Base-by-base conservation (phyloP, 2,888 invertebrate species). In the Serrognathus titanus region DNA sequence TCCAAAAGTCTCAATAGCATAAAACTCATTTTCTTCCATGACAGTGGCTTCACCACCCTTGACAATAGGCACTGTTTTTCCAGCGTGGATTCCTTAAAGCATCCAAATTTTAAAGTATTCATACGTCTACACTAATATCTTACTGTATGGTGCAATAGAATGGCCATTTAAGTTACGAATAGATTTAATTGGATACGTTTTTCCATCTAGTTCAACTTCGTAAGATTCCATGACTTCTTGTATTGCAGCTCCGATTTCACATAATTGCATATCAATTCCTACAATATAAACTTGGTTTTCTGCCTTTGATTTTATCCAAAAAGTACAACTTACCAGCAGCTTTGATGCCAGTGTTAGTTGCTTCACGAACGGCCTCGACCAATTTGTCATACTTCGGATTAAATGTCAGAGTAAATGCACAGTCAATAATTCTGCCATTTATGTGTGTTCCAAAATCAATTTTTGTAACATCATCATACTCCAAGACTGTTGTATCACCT, bases 201-300 rank as follows among this genome's bases (percentile, higher is more conserved):
- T 94, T 37, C 99, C 98, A 77, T 98, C 95, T 53, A 99, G 77
- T 77, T 98, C 98, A 5, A 99, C 87, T 80, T 99, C 99, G 76
- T 99, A 97, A 0, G 97, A 97, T 74, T 99, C 98, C 99, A 99
- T 99, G 0, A 97, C 97, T 82, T 99, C 99, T 75, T 98, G 98
- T 66, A 99, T 95, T 1, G 94, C 92, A 61, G 94, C 92, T 9
- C 92, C 99, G 63, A 99, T 90, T 71, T 99, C 99, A 76, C 98
- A 97, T 57, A 99, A 83, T 72, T 95, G 88, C 1, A 96, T 99
- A 77, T 99, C 99, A 61, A 99, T 97, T 11, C 98, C 98, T 1
- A 94, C 40, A 58, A 60, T 38, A n/a, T 9, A 53, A 8, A 12
- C 8, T 10, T 31, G 3, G 7, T 31, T 31, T 31, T 6, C 24